Evolutionary conservation across 2,113 vertebrate genomes (phyloP).

Genomic region (Protobothrops mucrosquamatus): DNA sequence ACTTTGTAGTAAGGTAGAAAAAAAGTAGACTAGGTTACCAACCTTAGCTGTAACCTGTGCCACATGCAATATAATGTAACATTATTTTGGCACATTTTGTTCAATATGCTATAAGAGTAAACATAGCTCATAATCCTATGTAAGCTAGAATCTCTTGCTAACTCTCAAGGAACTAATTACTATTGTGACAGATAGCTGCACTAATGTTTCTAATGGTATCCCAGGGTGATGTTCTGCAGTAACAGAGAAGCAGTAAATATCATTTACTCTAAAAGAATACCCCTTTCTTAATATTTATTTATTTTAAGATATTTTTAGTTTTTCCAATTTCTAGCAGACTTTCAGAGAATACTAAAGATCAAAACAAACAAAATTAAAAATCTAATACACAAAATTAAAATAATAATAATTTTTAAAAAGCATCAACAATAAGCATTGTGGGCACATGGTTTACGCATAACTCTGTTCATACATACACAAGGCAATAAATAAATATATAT

Average conservation of each 20-base stretch:
- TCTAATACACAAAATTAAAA: too few species aligned
- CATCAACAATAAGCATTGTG: too few species aligned
- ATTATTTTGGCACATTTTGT: neutral
- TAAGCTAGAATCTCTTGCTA: neutral
- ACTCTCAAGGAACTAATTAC: neutral
- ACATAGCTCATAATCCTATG: neutral
- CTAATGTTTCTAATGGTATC: neutral
- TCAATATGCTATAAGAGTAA: neutral
- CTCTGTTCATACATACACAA: too few species aligned
- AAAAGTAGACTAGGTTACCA: neutral
- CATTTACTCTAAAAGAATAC: too few species aligned
- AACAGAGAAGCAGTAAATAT: neutral
- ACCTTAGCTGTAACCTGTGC: neutral
- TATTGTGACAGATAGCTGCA: neutral
- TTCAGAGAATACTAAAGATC: too few species aligned
- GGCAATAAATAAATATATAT: too few species aligned
- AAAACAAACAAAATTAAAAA: too few species aligned
- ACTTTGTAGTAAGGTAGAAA: neutral
- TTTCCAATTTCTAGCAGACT: too few species aligned
- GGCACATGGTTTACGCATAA: too few species aligned
- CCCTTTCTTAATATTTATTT: too few species aligned
- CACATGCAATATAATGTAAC: neutral
- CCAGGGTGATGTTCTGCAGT: neutral
- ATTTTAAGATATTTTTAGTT: too few species aligned
- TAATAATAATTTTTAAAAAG: too few species aligned